phyloP scores from a whole-genome alignment of 2,113 vertebrate genomes.

The Shinisaurus crocodilurus region DNA sequence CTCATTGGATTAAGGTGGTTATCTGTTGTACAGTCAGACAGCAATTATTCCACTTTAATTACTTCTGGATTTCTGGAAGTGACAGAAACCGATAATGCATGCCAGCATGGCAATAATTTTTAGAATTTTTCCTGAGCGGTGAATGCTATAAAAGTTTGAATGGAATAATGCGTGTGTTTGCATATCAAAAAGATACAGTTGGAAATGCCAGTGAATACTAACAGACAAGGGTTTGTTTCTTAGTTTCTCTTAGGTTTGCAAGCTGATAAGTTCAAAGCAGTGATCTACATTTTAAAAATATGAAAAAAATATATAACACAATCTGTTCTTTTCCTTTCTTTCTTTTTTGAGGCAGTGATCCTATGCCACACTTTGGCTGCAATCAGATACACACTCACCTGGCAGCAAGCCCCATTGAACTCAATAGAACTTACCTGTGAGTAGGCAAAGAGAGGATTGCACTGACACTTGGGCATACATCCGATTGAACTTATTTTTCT shows the following conservation, averaged over 20 bases:
- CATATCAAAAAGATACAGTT: conserved; percentile 64
- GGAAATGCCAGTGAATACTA: background rate
- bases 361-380: background rate
- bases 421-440: background rate
- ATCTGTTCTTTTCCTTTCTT: no score
- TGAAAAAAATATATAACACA: background rate
- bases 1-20: conserved; percentile 67
- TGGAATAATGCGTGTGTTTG: conserved; percentile 61
- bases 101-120: conserved; percentile 53
- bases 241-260: background rate
- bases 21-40: conserved; percentile 59
- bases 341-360: background rate
- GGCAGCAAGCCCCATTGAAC: background rate
- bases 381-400: background rate
- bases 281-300: background rate
- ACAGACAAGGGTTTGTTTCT: no score
- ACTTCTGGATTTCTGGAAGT: conserved; percentile 62
- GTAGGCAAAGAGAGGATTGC: background rate
- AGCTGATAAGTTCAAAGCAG: background rate
- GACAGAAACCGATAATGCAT: conserved; percentile 61
- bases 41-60: conserved; percentile 66
- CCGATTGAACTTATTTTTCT: no score
- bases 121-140: background rate
- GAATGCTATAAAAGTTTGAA: conserved; percentile 54
- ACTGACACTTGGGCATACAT: background rate